Base-by-base conservation (phyloP, 2,888 invertebrate genomes). In the Drosophila lutescens region DNA sequence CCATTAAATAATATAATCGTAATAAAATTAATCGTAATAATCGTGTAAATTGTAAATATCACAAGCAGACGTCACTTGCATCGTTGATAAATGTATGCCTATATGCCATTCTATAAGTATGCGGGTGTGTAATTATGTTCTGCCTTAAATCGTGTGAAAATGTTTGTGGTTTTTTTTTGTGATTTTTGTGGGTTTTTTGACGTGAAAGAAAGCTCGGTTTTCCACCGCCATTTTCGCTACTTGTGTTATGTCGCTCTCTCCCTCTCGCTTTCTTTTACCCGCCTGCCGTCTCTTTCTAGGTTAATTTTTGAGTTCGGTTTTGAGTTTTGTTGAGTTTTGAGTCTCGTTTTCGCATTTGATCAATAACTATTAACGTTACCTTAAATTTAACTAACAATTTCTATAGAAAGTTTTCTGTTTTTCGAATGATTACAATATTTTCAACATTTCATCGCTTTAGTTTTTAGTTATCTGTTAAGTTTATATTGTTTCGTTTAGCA, bases 21-120 rank as follows among this genome's bases (percentile, higher is more conserved):
- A 26, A 26, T 26, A 26, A 55, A 66, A 70, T 60, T 59, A 60
- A 69, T 68, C 59, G 72, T 80, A 71, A 83, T 81, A 85, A 79
- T 79, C 68, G 79, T 85, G 79, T 84, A 86, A 85, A 86, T 85
- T 85, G 85, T 85, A 85, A 85, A 85, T 85, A 85, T 85, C 85
- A 86, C 86, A 86, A 86, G 86, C 82, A 85, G 82, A 85, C 85
- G 72, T 86, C 86, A 86, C 85, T 86, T 86, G 86, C 86, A 84
- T 82, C 83, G 80, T 82, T 84, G 79, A 85, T 84, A 84, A 80
- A 79, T 81, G 68, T 75, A 61, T 63, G 41, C 76, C 73, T 67
- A 71, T 65, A 49, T 77, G 56, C 72, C 44, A 57, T 69, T 17
- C 34, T 58, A 47, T 58, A 44, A 38, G 23, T 67, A 41, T 67